These are phyloP conservation scores for Pleuronectes platessa DNA, from an alignment of 2,113 vertebrate genomes.

Conservation along the genomic window DNA sequence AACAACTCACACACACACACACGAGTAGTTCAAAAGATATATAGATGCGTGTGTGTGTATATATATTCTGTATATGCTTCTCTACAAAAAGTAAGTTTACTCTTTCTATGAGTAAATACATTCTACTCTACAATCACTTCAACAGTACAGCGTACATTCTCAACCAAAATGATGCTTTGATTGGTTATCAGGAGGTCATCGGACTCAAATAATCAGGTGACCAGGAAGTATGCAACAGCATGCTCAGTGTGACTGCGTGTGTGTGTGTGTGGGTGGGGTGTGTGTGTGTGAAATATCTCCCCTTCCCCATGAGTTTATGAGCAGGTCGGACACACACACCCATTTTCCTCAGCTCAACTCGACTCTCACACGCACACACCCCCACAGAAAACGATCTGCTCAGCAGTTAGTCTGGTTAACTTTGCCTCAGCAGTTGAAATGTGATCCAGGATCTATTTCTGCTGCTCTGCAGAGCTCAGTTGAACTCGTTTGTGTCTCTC, in stretches of 20 bases:
- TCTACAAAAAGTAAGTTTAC: slow-evolving; percentile 77
- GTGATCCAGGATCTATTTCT: slow-evolving; percentile 70
- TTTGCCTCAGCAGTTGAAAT: slow-evolving; percentile 62
- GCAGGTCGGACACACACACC: slow-evolving; percentile 24
- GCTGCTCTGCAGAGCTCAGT: slow-evolving; percentile 51
- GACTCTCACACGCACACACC: slow-evolving; percentile 49
- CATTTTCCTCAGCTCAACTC: slow-evolving; percentile 4
- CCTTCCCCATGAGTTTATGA: slow-evolving; percentile 22
- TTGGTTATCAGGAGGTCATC: slow-evolving; percentile 54
- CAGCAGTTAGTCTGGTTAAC: slow-evolving; percentile 62
- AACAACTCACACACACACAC: slow-evolving; percentile 61
- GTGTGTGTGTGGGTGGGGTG: slow-evolving; percentile 12
- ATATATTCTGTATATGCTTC: slow-evolving; percentile 76
- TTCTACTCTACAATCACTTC: slow-evolving; percentile 82
- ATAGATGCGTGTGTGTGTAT: slow-evolving; percentile 65
- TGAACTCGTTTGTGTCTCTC: slow-evolving; percentile 21
- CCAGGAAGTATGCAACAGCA: slow-evolving; percentile 54
- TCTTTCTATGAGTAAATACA: slow-evolving; percentile 81
- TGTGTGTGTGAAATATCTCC: slow-evolving; percentile 30
- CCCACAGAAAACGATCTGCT: slow-evolving; percentile 54
- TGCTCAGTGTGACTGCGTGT: slow-evolving; percentile 43
- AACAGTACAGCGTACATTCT: slow-evolving; percentile 79
- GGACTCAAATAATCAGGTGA: slow-evolving; percentile 46
- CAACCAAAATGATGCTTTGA: slow-evolving; percentile 64
- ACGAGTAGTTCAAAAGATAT: slow-evolving; percentile 70